These are phyloP conservation scores for Parthenolecanium corni DNA, from an alignment of 2,888 invertebrate species.

Conservation along the genomic window DNA sequence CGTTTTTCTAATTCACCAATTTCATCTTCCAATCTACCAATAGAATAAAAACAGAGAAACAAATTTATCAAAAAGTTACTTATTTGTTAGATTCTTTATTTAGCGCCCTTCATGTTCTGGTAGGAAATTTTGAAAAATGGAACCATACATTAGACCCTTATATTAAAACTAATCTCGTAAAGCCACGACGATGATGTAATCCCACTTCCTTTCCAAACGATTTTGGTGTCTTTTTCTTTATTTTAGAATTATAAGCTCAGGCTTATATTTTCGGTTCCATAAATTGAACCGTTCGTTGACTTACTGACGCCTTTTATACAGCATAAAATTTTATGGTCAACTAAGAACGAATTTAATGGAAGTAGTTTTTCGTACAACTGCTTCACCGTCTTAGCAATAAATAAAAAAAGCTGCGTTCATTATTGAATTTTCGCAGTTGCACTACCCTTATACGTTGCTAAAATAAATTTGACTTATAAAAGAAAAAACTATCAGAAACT, in stretches of 20 bases:
- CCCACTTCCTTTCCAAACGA: neutral
- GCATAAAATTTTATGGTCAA: no score
- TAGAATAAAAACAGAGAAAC: neutral
- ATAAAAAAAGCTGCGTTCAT: no score
- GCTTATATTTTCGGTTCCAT: neutral
- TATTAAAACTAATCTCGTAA: neutral
- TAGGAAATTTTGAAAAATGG: neutral
- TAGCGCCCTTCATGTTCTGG: neutral
- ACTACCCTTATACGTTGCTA: no score
- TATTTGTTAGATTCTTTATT: neutral
- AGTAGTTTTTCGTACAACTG: no score
- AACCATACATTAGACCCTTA: neutral
- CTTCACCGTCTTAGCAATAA: no score
- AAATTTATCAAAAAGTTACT: no score
- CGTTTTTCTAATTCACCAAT: conserved; percentile 45
- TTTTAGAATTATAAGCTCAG: no score
- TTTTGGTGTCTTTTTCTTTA: neutral
- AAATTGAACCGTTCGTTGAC: neutral
- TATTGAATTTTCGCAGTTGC: no score
- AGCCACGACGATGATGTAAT: neutral
- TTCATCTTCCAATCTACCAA: conserved; percentile 44
- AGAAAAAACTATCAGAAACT: no score
- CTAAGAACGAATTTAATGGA: no score
- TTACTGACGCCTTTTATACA: no score
- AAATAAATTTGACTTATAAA: no score